Conservation (phyloP, 2,113 vertebrate species). For the Ovibos moschatus region DNA sequence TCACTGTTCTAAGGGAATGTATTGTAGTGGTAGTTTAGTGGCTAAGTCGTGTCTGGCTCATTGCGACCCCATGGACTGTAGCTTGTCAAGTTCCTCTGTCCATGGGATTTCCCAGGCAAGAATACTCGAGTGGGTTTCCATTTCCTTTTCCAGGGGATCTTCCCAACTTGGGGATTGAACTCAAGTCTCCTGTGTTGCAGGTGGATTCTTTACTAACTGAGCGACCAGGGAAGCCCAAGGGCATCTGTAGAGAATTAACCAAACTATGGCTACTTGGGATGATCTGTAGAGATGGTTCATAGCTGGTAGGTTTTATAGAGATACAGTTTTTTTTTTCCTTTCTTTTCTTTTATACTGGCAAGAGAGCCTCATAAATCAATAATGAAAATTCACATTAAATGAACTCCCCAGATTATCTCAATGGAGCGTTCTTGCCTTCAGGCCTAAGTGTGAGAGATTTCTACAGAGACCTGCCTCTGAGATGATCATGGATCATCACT, state of each 20-base stretch:
- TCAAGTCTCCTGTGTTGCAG: background rate
- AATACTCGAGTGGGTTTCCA: background rate
- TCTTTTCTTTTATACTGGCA: background rate
- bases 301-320: background rate
- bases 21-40: background rate
- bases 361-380: background rate
- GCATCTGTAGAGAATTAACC: background rate
- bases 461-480: background rate
- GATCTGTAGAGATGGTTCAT: background rate
- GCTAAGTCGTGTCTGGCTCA: fast-evolving
- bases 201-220: background rate
- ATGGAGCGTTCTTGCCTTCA: background rate
- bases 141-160: background rate
- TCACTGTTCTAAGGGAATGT: background rate
- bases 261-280: background rate
- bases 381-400: background rate
- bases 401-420: background rate
- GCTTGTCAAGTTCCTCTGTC: background rate
- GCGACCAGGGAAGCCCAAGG: background rate
- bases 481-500: background rate
- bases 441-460: background rate
- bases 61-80: background rate
- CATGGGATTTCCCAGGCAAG: background rate
- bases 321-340: background rate
- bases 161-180: background rate